A percentile compares a stretch with the other conserved stretches of the same genome.
These are phyloP conservation scores for Piscicola geometra DNA, from an alignment of 2,888 invertebrate species.

Conservation along the genomic window DNA sequence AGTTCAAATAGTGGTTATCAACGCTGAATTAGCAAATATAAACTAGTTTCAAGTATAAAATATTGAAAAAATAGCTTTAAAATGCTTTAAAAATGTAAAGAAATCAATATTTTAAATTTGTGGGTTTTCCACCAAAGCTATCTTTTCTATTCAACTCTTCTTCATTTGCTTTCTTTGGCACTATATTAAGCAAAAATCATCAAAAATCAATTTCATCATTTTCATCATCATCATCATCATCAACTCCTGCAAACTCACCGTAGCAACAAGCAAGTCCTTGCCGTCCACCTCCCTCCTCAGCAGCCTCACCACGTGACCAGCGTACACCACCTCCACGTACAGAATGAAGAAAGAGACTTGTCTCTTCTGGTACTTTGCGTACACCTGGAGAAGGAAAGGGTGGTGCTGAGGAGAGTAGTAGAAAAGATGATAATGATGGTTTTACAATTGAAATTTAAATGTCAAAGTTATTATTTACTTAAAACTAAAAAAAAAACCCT, in stretches of 20 bases:
- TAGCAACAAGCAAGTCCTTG: not conserved
- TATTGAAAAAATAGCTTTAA: no score
- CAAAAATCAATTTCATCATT: not conserved
- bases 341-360: not conserved
- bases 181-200: not conserved
- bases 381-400: no score
- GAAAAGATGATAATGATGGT: not conserved
- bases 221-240: not conserved
- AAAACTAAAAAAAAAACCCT: no score
- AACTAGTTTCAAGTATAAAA: no score
- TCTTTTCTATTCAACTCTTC: no score
- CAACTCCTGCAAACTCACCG: not conserved
- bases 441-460: not conserved
- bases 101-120: not conserved
- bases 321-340: slow-evolving; percentile 16
- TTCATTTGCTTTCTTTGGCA: not conserved
- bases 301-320: slow-evolving; percentile 22
- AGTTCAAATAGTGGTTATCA: no score
- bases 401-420: not conserved
- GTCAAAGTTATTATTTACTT: no score
- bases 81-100: no score
- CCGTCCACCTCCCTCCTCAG: not conserved
- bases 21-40: no score
- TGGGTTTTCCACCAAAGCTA: not conserved
- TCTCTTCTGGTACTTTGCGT: not conserved